Evolutionary conservation across 2,888 invertebrate species (phyloP).

Genomic region (Sarcophaga variegata): DNA sequence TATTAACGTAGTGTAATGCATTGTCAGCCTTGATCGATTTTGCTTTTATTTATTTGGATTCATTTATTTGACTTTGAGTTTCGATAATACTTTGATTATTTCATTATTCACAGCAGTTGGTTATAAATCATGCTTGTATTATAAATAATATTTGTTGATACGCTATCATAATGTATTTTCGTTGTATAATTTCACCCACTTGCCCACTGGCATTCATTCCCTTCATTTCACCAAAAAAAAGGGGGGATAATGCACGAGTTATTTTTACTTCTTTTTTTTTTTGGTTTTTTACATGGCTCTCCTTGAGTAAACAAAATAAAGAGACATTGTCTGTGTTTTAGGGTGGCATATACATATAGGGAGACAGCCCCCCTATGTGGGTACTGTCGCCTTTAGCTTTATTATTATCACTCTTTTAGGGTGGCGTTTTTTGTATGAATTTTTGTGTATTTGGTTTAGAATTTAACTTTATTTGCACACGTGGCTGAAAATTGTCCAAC

Average conservation of each 20-base stretch:
- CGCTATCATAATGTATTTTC: constrained; percentile 16
- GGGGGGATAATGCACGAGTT: constrained; percentile 1
- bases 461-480: constrained; percentile 56
- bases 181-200: too few species aligned
- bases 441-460: constrained; percentile 41
- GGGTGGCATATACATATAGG: too few species aligned
- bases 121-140: constrained; percentile 45
- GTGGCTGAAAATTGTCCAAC: constrained; percentile 57
- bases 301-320: constrained; percentile 10
- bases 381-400: not conserved
- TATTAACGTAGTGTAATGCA: too few species aligned
- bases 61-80: too few species aligned
- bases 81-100: too few species aligned
- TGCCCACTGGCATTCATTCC: too few species aligned
- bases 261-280: constrained; percentile 5
- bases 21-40: too few species aligned
- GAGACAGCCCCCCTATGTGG: too few species aligned
- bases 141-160: constrained; percentile 42
- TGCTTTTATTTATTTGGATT: too few species aligned
- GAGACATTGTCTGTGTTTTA: not conserved
- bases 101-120: not conserved
- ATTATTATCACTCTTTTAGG: not conserved
- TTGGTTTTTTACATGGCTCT: not conserved
- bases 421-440: not conserved
- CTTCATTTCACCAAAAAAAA: too few species aligned